Base-by-base conservation (phyloP, 2,113 vertebrate species). In the Nycticorax nycticorax region DNA sequence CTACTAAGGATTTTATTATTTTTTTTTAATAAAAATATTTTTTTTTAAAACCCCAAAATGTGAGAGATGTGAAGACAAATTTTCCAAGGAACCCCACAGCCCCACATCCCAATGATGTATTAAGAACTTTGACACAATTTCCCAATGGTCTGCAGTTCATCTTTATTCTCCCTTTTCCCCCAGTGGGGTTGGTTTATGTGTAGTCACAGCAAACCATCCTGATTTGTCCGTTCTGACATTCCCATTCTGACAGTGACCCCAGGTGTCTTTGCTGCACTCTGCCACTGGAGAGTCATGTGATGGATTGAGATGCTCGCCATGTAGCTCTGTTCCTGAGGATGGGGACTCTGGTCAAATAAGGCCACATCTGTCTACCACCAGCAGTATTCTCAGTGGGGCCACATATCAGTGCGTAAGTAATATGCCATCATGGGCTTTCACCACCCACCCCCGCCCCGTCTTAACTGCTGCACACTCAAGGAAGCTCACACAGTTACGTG, bases 221-320 rank as follows among this genome's bases (percentile, higher is more conserved):
- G 5, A 67, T 96, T 93, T 95, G 64, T 96, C 86, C 73, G 14
- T 57, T 82, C 52, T 95, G 90, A 91, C 72, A 77, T 94, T 96
- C 59, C 76, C 47, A 71, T 27, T 82, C 62, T 62, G 81, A 73
- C 32, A 2, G 5, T 14, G 20, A 55, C 3, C 3, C 3, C 16
- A 13, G 13, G 6, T 81, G 57, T 30, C 55, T 95, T 67, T 28
- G 24, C 37, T 83, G 43, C n/a, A 6, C 7, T 37, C 17, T 81
- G 16, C 37, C 77, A 69, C 48, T 47, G 63, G 66, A 92, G 67
- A 85, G 72, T 79, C 67, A 53, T 32, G 45, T 77, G 94, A 83
- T 77, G 89, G 91, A 91, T 76, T 69, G 75, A 85, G 69, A 37
- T 64, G 22, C 10, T 62, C 32, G 12, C 39, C 52, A 35, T 1